phyloP scores from a whole-genome alignment of 2,113 vertebrate species.

The Cephalopterus ornatus region DNA sequence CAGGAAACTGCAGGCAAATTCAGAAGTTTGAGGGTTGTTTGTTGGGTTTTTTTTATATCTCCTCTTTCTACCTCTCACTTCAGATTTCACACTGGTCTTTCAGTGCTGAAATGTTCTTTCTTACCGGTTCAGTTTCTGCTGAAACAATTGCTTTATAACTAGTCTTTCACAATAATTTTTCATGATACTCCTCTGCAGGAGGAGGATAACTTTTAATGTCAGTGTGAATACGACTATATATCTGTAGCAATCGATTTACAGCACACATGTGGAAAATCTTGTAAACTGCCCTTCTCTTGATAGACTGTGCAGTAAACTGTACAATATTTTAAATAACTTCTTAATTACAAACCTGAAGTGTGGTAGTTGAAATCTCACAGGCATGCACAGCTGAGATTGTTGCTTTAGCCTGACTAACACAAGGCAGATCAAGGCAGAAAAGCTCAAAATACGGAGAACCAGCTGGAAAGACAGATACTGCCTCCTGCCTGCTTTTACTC shows the following conservation, averaged over 20 bases:
- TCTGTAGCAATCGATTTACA: constrained; percentile 49
- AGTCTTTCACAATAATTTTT: constrained; percentile 44
- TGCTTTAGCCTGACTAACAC: constrained; percentile 4
- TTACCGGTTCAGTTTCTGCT: constrained; percentile 4
- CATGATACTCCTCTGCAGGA: constrained; percentile 53
- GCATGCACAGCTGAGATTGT: constrained; percentile 35
- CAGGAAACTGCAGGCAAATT: background rate
- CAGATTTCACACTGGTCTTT: background rate
- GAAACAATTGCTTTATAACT: constrained; percentile 52
- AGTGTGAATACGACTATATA: constrained; percentile 25
- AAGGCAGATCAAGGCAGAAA: background rate
- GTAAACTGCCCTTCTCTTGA: constrained; percentile 57
- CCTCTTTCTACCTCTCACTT: background rate
- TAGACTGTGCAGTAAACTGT: constrained; percentile 67
- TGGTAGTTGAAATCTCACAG: constrained; percentile 51
- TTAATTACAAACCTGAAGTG: constrained; percentile 60
- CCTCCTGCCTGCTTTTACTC: constrained; percentile 2
- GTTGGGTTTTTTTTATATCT: background rate
- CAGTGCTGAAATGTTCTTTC: background rate
- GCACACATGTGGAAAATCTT: constrained; percentile 44
- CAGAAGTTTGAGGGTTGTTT: background rate
- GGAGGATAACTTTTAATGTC: constrained; percentile 52
- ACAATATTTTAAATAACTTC: constrained; percentile 74
- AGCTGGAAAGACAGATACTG: constrained; percentile 47
- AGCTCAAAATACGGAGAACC: constrained; percentile 38